Evolutionary conservation across 2,888 invertebrate species (phyloP).

Genomic region (Agonopterix heracliana): DNA sequence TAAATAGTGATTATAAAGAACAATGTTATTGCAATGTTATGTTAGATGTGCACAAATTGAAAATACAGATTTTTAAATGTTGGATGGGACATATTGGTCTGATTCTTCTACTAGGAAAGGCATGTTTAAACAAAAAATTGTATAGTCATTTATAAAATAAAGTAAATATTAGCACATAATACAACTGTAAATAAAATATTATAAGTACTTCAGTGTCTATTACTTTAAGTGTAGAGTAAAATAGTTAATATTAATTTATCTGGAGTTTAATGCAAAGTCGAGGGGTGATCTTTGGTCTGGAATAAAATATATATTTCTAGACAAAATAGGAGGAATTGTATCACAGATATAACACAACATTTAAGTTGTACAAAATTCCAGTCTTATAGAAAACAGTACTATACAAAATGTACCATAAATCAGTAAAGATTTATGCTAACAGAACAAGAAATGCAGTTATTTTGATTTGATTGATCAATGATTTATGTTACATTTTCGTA

Average conservation of each 20-base stretch:
- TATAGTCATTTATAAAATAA: too few species aligned
- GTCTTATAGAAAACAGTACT: conserved; percentile 7
- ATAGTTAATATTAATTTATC: not conserved
- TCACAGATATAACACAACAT: conserved; percentile 39
- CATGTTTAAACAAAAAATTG: too few species aligned
- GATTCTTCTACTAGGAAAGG: too few species aligned
- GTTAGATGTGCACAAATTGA: too few species aligned
- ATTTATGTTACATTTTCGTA: conserved; percentile 8
- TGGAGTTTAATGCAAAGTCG: conserved; percentile 5
- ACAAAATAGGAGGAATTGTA: conserved; percentile 32
- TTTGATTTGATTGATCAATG: not conserved
- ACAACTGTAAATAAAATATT: not conserved
- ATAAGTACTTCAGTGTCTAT: not conserved
- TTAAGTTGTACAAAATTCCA: conserved; percentile 23
- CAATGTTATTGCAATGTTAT: too few species aligned
- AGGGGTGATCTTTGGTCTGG: conserved; percentile 23
- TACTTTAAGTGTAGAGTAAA: not conserved
- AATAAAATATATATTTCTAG: conserved; percentile 14
- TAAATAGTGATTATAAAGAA: too few species aligned
- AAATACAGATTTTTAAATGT: too few species aligned
- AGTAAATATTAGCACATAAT: not conserved
- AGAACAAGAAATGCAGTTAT: not conserved
- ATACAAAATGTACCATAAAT: not conserved
- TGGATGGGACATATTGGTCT: too few species aligned
- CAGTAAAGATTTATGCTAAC: not conserved